These are phyloP conservation scores for Callipepla squamata DNA, from an alignment of 2,113 vertebrate genomes.

Conservation along the genomic window DNA sequence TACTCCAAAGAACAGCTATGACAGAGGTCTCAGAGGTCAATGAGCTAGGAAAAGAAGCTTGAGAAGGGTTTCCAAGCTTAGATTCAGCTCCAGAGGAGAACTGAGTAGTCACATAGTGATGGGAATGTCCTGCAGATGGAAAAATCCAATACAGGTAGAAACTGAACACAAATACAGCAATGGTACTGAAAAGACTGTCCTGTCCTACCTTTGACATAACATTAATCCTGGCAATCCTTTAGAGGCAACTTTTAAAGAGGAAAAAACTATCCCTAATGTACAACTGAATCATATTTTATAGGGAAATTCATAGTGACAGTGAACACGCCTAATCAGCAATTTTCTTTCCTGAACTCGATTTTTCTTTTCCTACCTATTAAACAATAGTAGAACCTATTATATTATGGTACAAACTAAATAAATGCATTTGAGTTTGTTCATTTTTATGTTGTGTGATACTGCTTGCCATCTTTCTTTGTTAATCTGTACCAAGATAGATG, in stretches of 20 bases:
- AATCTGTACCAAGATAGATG: background rate
- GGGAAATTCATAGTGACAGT: background rate
- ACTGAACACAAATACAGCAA: background rate
- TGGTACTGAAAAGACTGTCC: background rate
- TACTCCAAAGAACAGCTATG: background rate
- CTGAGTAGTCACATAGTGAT: accelerated
- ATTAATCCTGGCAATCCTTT: background rate
- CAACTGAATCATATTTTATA: background rate
- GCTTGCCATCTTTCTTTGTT: background rate
- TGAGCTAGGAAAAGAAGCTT: background rate
- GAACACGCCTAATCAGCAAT: background rate
- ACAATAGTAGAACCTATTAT: background rate
- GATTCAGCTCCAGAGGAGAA: background rate
- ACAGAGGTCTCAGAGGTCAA: background rate
- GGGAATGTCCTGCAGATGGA: background rate
- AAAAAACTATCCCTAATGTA: background rate
- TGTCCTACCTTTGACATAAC: background rate
- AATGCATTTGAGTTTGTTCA: background rate
- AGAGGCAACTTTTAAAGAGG: background rate
- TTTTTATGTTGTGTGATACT: background rate
- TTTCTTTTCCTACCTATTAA: background rate
- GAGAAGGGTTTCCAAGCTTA: background rate
- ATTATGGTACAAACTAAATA: background rate
- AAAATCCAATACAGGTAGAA: background rate
- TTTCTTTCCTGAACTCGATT: background rate